These are phyloP conservation scores for Gasteruption jaculator DNA, from an alignment of 2,888 invertebrate species.

Conservation along the genomic window DNA sequence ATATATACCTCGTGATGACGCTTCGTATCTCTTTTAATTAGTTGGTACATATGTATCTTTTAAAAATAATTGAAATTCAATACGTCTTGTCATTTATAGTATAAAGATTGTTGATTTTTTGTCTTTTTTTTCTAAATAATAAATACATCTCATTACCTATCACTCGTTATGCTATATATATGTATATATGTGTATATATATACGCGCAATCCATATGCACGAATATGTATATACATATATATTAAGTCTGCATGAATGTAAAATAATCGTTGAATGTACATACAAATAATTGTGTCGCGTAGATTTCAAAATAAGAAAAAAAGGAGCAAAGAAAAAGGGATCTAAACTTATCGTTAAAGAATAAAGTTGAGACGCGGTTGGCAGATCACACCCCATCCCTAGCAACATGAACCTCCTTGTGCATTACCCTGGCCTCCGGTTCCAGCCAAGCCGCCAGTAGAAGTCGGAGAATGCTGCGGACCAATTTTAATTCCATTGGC, in stretches of 20 bases:
- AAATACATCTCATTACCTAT: constrained; percentile 29
- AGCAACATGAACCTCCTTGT: constrained; percentile 90
- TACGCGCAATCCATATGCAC: no score
- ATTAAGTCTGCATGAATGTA: no score
- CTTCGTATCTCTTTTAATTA: neutral
- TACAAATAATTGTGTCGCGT: no score
- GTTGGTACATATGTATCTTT: neutral
- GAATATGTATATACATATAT: no score
- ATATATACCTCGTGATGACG: constrained; percentile 10
- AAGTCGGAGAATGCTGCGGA: constrained; percentile 94
- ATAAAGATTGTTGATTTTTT: neutral
- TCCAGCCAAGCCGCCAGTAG: constrained; percentile 68
- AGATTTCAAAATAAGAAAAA: constrained; percentile 35
- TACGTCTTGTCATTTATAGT: neutral
- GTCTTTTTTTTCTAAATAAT: constrained; percentile 25
- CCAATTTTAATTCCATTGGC: constrained; percentile 99
- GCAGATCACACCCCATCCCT: constrained; percentile 53
- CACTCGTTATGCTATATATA: constrained; percentile 31
- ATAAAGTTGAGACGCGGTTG: constrained; percentile 44
- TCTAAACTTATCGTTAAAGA: constrained; percentile 44
- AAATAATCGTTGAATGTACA: no score
- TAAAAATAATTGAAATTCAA: constrained; percentile 7
- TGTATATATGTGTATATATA: constrained; percentile 38
- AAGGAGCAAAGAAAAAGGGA: constrained; percentile 37
- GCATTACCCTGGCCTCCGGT: constrained; percentile 76